Evolutionary conservation across 2,888 invertebrate species (phyloP), one percentile per base, ranked within the genome.

Genomic region (Pseudoips prasinana): DNA sequence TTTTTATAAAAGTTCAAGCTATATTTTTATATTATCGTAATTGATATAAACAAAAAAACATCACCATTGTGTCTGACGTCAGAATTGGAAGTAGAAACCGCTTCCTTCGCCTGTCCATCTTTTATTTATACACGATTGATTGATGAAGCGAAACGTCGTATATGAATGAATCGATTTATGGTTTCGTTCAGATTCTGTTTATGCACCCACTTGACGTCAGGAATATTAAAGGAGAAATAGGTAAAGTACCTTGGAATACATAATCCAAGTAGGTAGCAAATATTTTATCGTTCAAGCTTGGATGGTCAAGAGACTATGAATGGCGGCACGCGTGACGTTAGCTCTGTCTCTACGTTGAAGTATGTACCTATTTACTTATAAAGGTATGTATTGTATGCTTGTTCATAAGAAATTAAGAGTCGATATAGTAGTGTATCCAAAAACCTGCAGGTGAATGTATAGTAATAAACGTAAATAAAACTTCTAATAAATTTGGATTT

Each of bases 151-250:
- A 73, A 80, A 72, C 73, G 72, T 72, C 76, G 68, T 69, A 73
- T 73, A 77, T 81, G 81, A 85, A 84, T 85, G 82, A 85, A 80
- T 83, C 74, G 79, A 80, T 83, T 79, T 79, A 80, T 77, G 73
- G 70, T 71, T 73, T 73, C 59, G 72, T 70, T 64, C 59, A 70
- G 73, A 75, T 70, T 58, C 70, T 76, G 72, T 77, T 78, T 82
- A 69, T 75, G 64, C 72, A 61, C 41, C 48, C 42, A 62, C 49
- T 79, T 83, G 84, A 82, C 85, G 83, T 82, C 77, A 84, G 55
- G 70, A 74, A 78, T 79, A 61, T 65, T 61, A 70, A 80, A 76
- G 66, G 63, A 46, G 53, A 57, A 58, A 62, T 59, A 55, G 64
- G 69, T 63, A 62, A 60, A 61, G 49, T 64, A 56, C 56, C 50